A percentile compares a stretch with the other conserved stretches of the same genome.
Conservation (phyloP, 2,888 invertebrate species). For the Plemyria rubiginata region DNA sequence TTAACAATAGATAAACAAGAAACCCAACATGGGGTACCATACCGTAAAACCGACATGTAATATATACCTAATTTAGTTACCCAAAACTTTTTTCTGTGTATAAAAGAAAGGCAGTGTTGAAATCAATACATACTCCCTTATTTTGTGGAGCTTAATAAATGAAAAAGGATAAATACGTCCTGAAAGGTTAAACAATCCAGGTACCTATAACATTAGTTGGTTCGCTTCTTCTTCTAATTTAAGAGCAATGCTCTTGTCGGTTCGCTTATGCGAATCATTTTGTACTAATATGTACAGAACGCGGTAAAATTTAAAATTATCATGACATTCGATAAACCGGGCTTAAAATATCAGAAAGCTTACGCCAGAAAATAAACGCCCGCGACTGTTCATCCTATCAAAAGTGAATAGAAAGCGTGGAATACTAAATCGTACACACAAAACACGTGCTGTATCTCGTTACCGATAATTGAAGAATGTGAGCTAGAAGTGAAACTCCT, state of each 20-base stretch:
- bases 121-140: too few species aligned
- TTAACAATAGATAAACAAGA: too few species aligned
- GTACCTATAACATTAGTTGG: too few species aligned
- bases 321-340: background rate
- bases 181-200: conserved; percentile 16
- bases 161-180: conserved; percentile 2
- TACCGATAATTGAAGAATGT: background rate
- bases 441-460: conserved; percentile 2
- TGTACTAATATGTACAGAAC: background rate
- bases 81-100: too few species aligned
- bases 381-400: conserved; percentile 10
- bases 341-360: conserved; percentile 12
- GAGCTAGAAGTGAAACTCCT: conserved; percentile 13
- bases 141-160: background rate
- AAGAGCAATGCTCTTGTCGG: too few species aligned
- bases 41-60: too few species aligned
- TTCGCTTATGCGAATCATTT: background rate
- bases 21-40: too few species aligned
- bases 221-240: too few species aligned
- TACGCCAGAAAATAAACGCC: conserved; percentile 13
- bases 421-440: conserved; percentile 4
- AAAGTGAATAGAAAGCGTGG: conserved; percentile 17
- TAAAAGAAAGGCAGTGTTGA: too few species aligned
- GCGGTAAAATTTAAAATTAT: conserved; percentile 1
- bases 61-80: too few species aligned